Evolutionary conservation across 92 coral and sea anemone species (phyloP), one percentile per base, ranked within the genome.

Genomic region (Phenganax marumi): DNA sequence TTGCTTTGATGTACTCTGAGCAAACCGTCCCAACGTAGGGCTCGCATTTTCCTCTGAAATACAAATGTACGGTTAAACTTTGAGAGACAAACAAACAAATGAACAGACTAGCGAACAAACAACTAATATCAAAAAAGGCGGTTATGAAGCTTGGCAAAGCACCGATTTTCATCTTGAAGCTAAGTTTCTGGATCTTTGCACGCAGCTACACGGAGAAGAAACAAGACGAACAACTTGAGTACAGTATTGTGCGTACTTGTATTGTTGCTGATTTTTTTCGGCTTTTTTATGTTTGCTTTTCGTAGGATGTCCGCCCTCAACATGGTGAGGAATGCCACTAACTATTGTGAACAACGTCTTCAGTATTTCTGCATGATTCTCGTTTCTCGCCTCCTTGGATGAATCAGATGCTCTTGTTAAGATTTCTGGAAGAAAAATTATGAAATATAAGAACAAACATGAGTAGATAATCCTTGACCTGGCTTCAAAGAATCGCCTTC

Each of bases 21-120:
- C 95, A 91, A 8, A 89, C 61, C 11, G 73, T 76, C 19, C 99
- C 99, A 22, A 18, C 72, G 84, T 92, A 96, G 3, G 81, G 79
- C n/a, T 87, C 81, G 49, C 95, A 91, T 33, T 76, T 77, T 47
- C 92, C 90, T 56, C 95, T 91, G 70, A 53, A 58, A 7, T 33
- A 33, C 43, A 26, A 71, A 50, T 11, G 46, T 47, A 14, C 10
- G 50, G 16, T 24, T 69, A 62, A 24, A 1, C 70, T 17, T 55
- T 23, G 19, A 48, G 19, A 54, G 58, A 10, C 9, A 48, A 66
- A 17, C 33, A 77, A 52, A 8, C 10, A 19, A 57, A 23, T 0
- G 74, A 50, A n/a, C 10, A 19, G 26, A 7, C 8, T 8, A 11
- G 53, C 8, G 54, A 48, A 75, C 1, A 48, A 75, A 5, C 43